Evolutionary conservation across 2,888 invertebrate species (phyloP), one percentile per base, ranked within the genome.

Genomic region (Ophraella communa): DNA sequence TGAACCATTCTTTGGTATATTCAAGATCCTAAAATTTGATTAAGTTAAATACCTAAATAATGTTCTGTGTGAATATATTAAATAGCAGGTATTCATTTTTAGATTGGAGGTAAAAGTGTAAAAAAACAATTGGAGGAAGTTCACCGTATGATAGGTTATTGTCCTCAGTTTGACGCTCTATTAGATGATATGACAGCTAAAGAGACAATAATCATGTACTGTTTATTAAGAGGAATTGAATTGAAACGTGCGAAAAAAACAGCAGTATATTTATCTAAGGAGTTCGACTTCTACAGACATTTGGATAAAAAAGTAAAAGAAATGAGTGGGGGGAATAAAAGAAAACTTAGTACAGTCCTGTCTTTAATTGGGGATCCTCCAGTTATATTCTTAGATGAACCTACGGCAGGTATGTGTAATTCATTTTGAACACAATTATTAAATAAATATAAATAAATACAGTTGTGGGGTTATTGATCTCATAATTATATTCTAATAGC

Each of bases 141-240:
- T 0, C 86, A 90, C 68, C 83, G 87, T 70, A 83, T 85, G 71
- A 80, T 79, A 4, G 82, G 87, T 5, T 87, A 87, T 73, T 87
- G 87, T 75, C 87, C 87, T 1, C 87, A 87, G 70, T 87, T 86
- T 72, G 86, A 86, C 73, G 86, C 86, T 1, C 73, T 86, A 17
- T 78, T 86, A 53, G 84, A 85, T 64, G 84, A 86, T 70, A 78
- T 87, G 77, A 85, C 86, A 0, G 85, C 85, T 1, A 79, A 83
- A 66, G 86, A 87, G 74, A 84, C 85, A 1, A 76, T 87, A 35
- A 79, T 76, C 23, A 83, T 87, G 80, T 86, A 84, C 74, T 81
- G 83, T 11, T 76, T 85, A 27, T 75, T 86, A 21, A 75, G 85
- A 45, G 86, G 85, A 2, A 81, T 85, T 21, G 76, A 78, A 2